A percentile compares a stretch with the other conserved stretches of the same genome.
Evolutionary conservation across 2,888 invertebrate species (phyloP).

Genomic region (Macaria notata): DNA sequence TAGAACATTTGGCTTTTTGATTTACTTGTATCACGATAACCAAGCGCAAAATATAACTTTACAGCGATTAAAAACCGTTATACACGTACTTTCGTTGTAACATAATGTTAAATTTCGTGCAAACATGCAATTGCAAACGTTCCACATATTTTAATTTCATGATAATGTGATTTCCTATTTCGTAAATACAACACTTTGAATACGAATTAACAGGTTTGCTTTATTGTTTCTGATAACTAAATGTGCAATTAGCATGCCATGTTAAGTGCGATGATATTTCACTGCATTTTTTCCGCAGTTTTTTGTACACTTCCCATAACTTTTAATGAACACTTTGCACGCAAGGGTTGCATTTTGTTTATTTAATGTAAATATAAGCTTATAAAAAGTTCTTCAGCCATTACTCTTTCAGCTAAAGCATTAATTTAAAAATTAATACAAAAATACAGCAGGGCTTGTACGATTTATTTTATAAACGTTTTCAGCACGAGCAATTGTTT

Average conservation of each 20-base stretch:
- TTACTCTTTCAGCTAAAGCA: too few species aligned
- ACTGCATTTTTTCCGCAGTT: slow-evolving; percentile 19
- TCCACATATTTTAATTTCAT: slow-evolving; percentile 40
- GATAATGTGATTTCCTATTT: slow-evolving; percentile 58
- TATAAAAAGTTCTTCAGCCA: not conserved
- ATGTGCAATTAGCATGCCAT: slow-evolving; percentile 48
- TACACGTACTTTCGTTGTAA: slow-evolving; percentile 45
- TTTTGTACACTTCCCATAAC: slow-evolving; percentile 13
- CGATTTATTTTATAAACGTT: too few species aligned
- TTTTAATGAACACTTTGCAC: slow-evolving; percentile 26
- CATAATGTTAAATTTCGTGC: slow-evolving; percentile 53
- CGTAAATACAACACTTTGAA: slow-evolving; percentile 33
- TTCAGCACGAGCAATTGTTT: too few species aligned
- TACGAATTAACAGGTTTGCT: slow-evolving; percentile 43
- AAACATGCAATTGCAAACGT: slow-evolving; percentile 55
- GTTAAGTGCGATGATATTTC: slow-evolving; percentile 27
- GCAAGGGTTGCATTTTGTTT: slow-evolving; percentile 26
- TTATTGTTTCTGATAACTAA: slow-evolving; percentile 51
- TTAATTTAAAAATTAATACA: too few species aligned
- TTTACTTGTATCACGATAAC: slow-evolving; percentile 14
- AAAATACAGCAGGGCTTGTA: too few species aligned
- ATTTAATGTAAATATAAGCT: slow-evolving; percentile 14
- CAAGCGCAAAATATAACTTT: slow-evolving; percentile 22
- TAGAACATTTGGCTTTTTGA: slow-evolving; percentile 8
- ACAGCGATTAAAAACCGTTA: slow-evolving; percentile 16